Conservation (phyloP, 2,888 invertebrate species). For the Andrena camellia region DNA sequence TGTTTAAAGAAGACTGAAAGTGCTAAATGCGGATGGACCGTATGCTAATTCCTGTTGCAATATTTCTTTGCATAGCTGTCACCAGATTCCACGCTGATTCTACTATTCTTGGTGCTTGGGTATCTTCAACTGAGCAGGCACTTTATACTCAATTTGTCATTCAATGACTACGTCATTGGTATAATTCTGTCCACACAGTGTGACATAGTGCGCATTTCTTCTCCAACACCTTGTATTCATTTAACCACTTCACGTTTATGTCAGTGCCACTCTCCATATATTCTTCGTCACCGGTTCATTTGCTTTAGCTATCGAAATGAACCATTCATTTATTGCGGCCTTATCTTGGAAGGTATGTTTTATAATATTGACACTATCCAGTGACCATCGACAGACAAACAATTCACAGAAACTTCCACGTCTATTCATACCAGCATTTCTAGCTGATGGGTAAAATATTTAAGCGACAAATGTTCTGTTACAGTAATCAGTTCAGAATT, state of each 20-base stretch:
- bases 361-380: background rate
- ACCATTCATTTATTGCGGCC: background rate
- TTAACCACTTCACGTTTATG: background rate
- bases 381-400: background rate
- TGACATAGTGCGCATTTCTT: background rate
- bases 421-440: background rate
- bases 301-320: background rate
- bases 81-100: background rate
- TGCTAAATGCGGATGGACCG: background rate
- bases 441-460: background rate
- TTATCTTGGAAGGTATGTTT: background rate
- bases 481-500: background rate
- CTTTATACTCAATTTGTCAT: constrained; percentile 8
- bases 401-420: background rate
- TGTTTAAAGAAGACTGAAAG: background rate
- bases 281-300: background rate
- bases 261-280: no score
- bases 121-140: background rate
- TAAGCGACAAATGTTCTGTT: background rate
- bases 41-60: background rate
- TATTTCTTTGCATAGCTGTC: constrained; percentile 1
- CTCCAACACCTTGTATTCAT: background rate
- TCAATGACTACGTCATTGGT: background rate
- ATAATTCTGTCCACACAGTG: constrained; percentile 3
- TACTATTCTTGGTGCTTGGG: background rate